Conservation (phyloP, 2,113 vertebrate species). For the Hiodon tergisus region DNA sequence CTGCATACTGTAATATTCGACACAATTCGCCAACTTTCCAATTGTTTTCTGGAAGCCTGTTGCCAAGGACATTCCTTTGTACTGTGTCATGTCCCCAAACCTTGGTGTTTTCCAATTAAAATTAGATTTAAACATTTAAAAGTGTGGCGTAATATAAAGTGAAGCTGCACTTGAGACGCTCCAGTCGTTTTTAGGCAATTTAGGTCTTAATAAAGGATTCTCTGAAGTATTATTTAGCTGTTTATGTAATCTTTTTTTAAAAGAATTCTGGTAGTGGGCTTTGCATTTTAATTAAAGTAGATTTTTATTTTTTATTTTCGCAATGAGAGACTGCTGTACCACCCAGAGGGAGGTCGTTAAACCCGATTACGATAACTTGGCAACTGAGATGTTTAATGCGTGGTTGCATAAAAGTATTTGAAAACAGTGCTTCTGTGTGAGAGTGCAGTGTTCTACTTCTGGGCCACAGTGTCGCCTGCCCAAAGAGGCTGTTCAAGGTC, state of each 20-base stretch:
- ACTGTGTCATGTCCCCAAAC: background rate
- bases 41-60: constrained; percentile 3
- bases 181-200: background rate
- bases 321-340: constrained; percentile 4
- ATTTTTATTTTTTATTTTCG: constrained; percentile 15
- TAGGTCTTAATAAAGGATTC: background rate
- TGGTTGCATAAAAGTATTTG: constrained; percentile 11
- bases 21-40: background rate
- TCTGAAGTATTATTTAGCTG: constrained; percentile 4
- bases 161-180: background rate
- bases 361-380: constrained; percentile 20
- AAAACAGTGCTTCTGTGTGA: background rate
- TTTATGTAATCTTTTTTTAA: constrained; percentile 8
- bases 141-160: constrained; percentile 3
- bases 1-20: background rate
- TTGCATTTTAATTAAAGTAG: constrained; percentile 20
- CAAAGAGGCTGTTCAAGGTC: background rate
- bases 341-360: constrained; percentile 23
- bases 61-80: background rate
- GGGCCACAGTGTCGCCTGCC: background rate
- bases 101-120: background rate
- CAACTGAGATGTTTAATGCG: background rate
- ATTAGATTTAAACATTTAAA: background rate
- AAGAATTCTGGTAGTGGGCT: background rate
- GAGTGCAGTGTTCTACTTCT: background rate